Evolutionary conservation across 2,113 vertebrate species (phyloP), one percentile per base, ranked within the genome.

Genomic region (Nematolebias whitei): DNA sequence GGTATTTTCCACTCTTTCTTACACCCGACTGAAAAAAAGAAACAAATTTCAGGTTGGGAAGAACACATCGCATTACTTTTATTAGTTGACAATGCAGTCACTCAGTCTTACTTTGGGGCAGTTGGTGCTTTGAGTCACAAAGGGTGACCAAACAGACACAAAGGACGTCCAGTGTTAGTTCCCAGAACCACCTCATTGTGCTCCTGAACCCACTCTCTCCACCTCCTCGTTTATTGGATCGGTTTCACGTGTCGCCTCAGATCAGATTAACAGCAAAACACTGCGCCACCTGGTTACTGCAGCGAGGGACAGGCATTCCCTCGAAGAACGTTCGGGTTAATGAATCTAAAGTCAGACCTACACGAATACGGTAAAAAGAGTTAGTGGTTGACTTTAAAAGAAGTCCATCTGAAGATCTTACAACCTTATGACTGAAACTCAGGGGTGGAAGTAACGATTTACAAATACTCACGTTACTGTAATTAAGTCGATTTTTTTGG

Each of bases 201-300:
- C 53, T 49, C 45, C 43, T 38, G 35, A 47, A 22, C 20, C 41
- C 15, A 19, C 7, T 41, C 2, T 14, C 11, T 32, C 20, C 4
- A 10, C 1, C 48, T 26, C 22, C 10, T 41, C 18, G 52, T 16
- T 26, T 24, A 56, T 18, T 8, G 9, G 40, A 51, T 20, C 20
- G 0, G 9, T 48, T 55, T 57, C 24, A 23, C n/a, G 18, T 41
- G 52, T 59, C 50, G 40, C 50, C 51, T 56, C 72, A 58, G 14
- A 19, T 58, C 15, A 41, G 63, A 43, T 51, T 45, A 48, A 55
- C 0, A 0, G 2, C 23, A 48, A n/a, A 60, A 24, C 8, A 29
- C 6, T 18, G 24, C 55, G 32, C 71, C 45, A 35, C 71, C 24
- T 45, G 18, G 39, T 68, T 52, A 16, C 24, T 2, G 32, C 32